A percentile compares a stretch with the other conserved stretches of the same genome.
Conservation (phyloP, 2,888 invertebrate genomes). For the Horisme vitalbata region DNA sequence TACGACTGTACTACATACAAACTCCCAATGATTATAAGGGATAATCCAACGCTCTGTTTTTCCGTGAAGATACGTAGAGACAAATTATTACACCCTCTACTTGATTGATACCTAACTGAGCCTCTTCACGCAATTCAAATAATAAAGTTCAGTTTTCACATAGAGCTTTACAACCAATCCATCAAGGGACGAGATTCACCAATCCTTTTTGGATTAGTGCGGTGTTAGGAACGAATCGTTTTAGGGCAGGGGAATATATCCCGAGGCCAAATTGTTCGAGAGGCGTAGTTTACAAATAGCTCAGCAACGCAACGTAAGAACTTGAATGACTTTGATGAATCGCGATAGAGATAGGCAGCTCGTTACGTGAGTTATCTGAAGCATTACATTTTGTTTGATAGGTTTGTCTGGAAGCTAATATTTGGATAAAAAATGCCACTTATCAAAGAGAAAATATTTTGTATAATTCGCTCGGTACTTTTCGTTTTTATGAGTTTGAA, state of each 20-base stretch:
- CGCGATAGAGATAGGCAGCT: conserved; percentile 42
- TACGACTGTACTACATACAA: no score
- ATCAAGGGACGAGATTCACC: conserved; percentile 13
- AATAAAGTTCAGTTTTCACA: neutral
- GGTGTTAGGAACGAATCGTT: conserved; percentile 1
- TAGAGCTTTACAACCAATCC: conserved; percentile 2
- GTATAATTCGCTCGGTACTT: no score
- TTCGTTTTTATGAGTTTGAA: no score
- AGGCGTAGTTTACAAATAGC: conserved; percentile 37
- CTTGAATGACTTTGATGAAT: conserved; percentile 51
- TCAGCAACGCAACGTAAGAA: conserved; percentile 33
- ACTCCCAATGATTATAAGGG: no score
- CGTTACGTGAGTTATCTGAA: conserved; percentile 29
- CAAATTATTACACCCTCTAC: no score
- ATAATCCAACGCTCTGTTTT: no score
- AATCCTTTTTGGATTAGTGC: conserved; percentile 8
- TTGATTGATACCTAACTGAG: neutral
- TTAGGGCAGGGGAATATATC: conserved; percentile 6
- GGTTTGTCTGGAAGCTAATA: neutral
- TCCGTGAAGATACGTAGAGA: no score
- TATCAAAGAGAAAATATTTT: neutral
- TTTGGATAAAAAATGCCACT: neutral
- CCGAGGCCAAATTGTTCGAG: conserved; percentile 16
- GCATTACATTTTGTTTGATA: conserved; percentile 19
- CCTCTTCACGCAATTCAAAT: neutral